phyloP scores from a whole-genome alignment of 2,888 invertebrate species.

The Gastracanthus pulcherrimus region DNA sequence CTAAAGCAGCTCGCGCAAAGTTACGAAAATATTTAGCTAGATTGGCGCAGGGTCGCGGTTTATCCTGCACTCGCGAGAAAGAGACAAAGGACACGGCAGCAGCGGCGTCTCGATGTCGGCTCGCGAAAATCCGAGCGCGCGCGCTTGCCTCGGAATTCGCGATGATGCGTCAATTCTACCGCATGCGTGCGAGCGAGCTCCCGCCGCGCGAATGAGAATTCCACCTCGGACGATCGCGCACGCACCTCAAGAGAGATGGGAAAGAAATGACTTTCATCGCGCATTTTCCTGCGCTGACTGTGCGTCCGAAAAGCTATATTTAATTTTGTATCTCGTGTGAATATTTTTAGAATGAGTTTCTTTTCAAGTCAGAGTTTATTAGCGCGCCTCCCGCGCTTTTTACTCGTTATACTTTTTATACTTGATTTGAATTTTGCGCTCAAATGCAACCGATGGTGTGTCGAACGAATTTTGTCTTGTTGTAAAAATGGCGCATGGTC shows the following conservation, averaged over 20 bases:
- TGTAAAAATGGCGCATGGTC: no score
- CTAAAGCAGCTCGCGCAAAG: background rate
- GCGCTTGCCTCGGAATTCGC: constrained; percentile 13
- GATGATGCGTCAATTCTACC: constrained; percentile 24
- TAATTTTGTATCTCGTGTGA: background rate
- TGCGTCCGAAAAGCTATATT: background rate
- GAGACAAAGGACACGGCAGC: background rate
- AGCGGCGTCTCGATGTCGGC: background rate
- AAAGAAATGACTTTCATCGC: constrained; percentile 22
- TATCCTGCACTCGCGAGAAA: constrained; percentile 22
- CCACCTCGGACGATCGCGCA: background rate
- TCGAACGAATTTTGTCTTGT: no score
- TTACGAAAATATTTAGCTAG: constrained; percentile 45
- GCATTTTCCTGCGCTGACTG: constrained; percentile 13
- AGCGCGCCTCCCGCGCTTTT: background rate
- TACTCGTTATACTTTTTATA: no score
- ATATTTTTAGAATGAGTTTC: no score
- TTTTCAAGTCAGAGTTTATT: no score
- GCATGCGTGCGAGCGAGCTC: no score
- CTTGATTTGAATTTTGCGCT: no score
- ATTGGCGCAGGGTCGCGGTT: constrained; percentile 45
- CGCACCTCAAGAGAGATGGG: no score
- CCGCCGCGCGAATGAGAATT: no score
- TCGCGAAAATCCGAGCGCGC: background rate
- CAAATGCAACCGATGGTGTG: no score